Evolutionary conservation across 1,140 invertebrate species (phyloP), one percentile per base, ranked within the genome.

Genomic region (Batillaria attramentaria): DNA sequence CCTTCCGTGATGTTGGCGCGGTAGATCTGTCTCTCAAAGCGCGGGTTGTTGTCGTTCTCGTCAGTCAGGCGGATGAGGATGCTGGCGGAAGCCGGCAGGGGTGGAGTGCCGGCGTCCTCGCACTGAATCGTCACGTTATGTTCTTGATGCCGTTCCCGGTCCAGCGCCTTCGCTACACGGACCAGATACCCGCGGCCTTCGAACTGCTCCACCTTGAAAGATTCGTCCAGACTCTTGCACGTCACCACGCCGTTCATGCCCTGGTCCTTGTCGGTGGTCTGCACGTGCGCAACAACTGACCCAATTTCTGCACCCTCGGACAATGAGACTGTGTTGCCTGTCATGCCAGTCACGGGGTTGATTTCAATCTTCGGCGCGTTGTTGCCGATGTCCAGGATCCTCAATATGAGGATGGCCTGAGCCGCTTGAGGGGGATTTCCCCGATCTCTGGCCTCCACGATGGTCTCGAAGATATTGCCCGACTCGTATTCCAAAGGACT

Each of bases 1-100:
- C 98, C 98, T 92, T 99, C 98, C 2, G 96, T 94, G 24, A 99
- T 94, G 1, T 94, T 95, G 1, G 96, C 95, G 16, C 75, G 95
- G 91, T 99, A 99, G 2, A 94, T 93, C 81, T 94, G 95, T 87
- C 97, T 95, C 87, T 96, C 96, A 90, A 99, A 99, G 74, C 97
- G 94, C 37, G 97, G 97, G 72, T 96, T 95, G 90, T 98, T 98
- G 91, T 99, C 98, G 90, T 99, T 99, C 2, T 97, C 96, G 90
- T 99, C 98, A 89, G 89, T 84, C 13, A 99, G 96, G 8, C 95
- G 96, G 31, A 99, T 96, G 88, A 98, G 96, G 16, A 99, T 97
- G 65, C 93, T 95, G 92, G 98, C 95, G 20, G 94, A 93, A 0
- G 97, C 97, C 28, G 73, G 81, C 54, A 97, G 90, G 0, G 97